Evolutionary conservation across 2,113 vertebrate genomes (phyloP), one percentile per base, ranked within the genome.

Genomic region (Plecotus auritus): DNA sequence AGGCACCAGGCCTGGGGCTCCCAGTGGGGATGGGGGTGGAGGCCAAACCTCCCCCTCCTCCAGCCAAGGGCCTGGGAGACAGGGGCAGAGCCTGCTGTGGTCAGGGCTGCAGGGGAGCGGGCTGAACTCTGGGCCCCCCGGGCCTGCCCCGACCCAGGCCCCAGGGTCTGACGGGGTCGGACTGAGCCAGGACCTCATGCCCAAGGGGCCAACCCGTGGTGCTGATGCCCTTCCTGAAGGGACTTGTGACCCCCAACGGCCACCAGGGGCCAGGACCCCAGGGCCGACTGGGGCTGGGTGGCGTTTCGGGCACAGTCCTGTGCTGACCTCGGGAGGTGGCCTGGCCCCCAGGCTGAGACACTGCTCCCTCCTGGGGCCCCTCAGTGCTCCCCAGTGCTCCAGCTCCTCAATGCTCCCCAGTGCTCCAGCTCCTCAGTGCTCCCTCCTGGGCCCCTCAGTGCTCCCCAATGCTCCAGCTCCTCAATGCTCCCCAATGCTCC

Each of bases 161-260:
- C 23, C 40, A 1, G 83, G 42, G 54, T 23, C 32, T 30, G 30
- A 8, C 49, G 2, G 5, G 12, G 37, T 22, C 35, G n/a, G 49
- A 9, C 72, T 0, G 0, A 17, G 42, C 26, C 47, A 37, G 35
- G 3, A 59, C 23, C 14, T 45, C 20, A 7, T 0, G 3, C 16
- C 9, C 22, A 13, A 42, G n/a, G 35, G 30, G 14, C 5, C 59
- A 4, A 3, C 4, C 59, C 14, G 30, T 0, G 69, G 20, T 4
- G 26, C 17, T 5, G 7, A n/a, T 9, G 7, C 12, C 10, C 35
- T 66, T 69, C 37, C 49, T 1, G 0, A 76, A 40, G 37, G 30
- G 64, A 32, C 28, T 12, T 4, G 8, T 45, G 59, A 51, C 13
- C 61, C 47, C 7, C 7, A 32, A 26, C 0, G 1, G 73, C 8